Evolutionary conservation across 2,888 invertebrate genomes (phyloP), one percentile per base, ranked within the genome.

Genomic region (Stenolophus ochropezus): DNA sequence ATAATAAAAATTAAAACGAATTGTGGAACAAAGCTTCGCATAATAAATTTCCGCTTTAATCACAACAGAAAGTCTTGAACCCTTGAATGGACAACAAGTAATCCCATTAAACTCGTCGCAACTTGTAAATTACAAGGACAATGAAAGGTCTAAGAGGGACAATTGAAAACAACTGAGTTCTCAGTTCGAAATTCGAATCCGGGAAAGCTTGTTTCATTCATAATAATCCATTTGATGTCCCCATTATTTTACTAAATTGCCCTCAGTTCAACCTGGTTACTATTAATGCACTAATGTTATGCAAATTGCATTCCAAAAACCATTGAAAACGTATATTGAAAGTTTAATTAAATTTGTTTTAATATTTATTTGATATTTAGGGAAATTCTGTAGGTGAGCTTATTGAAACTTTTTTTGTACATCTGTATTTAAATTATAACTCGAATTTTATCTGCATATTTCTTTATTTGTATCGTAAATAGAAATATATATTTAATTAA

Each of bases 101-200:
- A 69, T 69, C 65, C 65, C 33, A 33, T 69, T 33, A 33, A 65
- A 61, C 8, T 25, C 61, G 20, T 23, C 25, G 61, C 21, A 61
- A 61, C 61, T 61, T 61, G 61, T 61, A 61, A 61, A 69, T 33
- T 33, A 33, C 8, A 20, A 18, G 33, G 27, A 69, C 65, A 69
- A 69, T 69, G 65, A 69, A 69, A 69, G 65, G 65, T 27, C 33
- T 61, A 61, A n/a, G 23, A 25, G 61, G 61, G 61, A 18, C 65
- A 27, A 16, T 33, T 69, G 16, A 16, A 8, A 69, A 69, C 65
- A 69, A 69, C 33, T 18, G 18, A 42, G 33, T 42, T 42, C 33
- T 42, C 33, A 42, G 33, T 42, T 42, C 33, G 33, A 42, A 69
- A 69, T 33, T 33, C 18, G 18, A 69, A 33, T 18, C 65, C 65